Evolutionary conservation across 2,113 vertebrate species (phyloP), one percentile per base, ranked within the genome.

Genomic region (Hippocampus mohnikei): DNA sequence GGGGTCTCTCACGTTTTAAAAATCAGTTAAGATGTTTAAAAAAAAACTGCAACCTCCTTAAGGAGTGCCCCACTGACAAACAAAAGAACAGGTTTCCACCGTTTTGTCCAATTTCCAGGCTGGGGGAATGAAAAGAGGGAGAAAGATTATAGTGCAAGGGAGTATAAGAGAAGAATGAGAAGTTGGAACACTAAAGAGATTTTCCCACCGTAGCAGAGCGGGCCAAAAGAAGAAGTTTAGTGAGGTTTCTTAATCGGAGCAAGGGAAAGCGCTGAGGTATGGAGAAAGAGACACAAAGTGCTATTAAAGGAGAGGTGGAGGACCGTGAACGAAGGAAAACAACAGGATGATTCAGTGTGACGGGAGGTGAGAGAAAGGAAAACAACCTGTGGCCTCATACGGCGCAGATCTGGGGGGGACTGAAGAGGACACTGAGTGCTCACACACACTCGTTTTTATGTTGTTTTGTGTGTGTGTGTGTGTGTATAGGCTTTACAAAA

Each of bases 341-440:
- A 86, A 85, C 71, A 72, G 56, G 81, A 84, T 85, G 88, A 89
- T 88, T 85, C 80, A 67, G 77, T 67, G 79, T 86, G 89, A 88
- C 77, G 81, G 71, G 73, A 77, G 78, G 33, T 67, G 66, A 78
- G 70, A 48, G 55, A 71, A 71, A 73, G 74, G 70, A 83, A 85
- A 86, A 88, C 85, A 85, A 88, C 82, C 83, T 81, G 83, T 87
- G 84, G 85, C 84, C 78, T 77, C 27, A 15, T 79, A 77, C 68
- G 62, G 69, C 78, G 37, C 73, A 21, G 55, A 75, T 87, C 81
- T 56, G 40, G 69, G 66, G 66, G 84, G 77, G 80, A 87, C 78
- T 50, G 18, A 50, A 15, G 71, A 78, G 66, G 72, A 76, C 76
- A 44, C 70, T 40, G 46, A 66, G 50, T 42, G 61, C 55, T 20